Conservation (phyloP, 2,888 invertebrate genomes). For the Chromoteleia sp. region DNA sequence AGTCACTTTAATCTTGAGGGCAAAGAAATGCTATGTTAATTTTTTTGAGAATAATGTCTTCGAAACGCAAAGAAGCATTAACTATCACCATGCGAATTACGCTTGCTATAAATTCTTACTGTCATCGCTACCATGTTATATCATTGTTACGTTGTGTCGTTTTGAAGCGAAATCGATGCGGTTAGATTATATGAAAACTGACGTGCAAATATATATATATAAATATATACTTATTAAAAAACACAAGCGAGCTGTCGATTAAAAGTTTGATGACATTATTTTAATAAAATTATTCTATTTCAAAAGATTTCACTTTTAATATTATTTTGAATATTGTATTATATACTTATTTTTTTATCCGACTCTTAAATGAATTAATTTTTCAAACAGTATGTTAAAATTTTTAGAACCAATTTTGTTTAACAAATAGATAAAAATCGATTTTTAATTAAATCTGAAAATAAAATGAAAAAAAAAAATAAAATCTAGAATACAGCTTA, state of each 20-base stretch:
- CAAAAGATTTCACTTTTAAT: too few relatives aligned
- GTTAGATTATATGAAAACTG: conserved; percentile 59
- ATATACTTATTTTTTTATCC: too few relatives aligned
- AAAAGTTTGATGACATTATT: conserved; percentile 38
- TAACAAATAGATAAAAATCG: too few relatives aligned
- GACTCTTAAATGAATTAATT: too few relatives aligned
- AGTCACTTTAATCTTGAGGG: conserved; percentile 25
- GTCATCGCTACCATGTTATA: conserved; percentile 60
- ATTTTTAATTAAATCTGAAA: too few relatives aligned
- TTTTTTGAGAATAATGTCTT: conserved; percentile 14
- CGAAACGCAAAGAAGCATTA: conserved; percentile 5
- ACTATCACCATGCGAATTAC: conserved; percentile 44
- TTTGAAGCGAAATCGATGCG: conserved; percentile 53
- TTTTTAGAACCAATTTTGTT: too few relatives aligned
- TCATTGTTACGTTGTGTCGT: conserved; percentile 64
- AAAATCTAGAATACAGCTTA: too few relatives aligned
- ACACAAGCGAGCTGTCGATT: conserved; percentile 46
- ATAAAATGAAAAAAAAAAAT: too few relatives aligned
- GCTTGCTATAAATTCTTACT: conserved; percentile 53
- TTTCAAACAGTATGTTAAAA: too few relatives aligned
- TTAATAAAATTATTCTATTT: too few relatives aligned
- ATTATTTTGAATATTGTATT: conserved; percentile 1
- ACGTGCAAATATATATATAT: conserved; percentile 53
- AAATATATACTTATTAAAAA: conserved; percentile 42
- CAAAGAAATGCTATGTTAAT: neutral